phyloP scores from a whole-genome alignment of 2,888 invertebrate genomes.

The Andrena fulva region DNA sequence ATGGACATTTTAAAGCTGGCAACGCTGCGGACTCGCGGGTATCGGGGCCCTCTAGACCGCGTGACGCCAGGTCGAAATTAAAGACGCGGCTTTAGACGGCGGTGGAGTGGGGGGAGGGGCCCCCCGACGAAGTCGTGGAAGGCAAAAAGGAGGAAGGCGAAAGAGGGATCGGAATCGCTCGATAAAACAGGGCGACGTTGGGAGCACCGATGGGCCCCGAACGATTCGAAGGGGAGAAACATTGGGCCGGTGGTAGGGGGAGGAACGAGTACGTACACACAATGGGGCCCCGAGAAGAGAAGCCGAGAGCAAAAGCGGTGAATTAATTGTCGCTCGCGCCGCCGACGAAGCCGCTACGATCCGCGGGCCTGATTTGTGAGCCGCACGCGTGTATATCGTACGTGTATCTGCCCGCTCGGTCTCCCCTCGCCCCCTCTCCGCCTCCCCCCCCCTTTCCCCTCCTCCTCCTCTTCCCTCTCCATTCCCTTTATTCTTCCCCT shows the following conservation, averaged over 20 bases:
- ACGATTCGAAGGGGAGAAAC: conserved; percentile 57
- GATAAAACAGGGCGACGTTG: conserved; percentile 71
- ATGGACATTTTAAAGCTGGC: conserved; percentile 50
- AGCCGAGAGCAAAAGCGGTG: conserved; percentile 79
- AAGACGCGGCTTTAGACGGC: conserved; percentile 60
- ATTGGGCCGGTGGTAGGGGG: conserved; percentile 55
- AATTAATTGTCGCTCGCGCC: conserved; percentile 83
- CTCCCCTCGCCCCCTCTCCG: conserved; percentile 26
- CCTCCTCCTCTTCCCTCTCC: conserved; percentile 33
- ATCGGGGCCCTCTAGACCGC: conserved; percentile 73
- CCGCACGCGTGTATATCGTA: conserved; percentile 77
- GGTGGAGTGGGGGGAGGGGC: conserved; percentile 21
- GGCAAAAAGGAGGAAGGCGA: conserved; percentile 63
- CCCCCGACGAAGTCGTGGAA: conserved; percentile 52
- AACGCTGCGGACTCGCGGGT: conserved; percentile 42
- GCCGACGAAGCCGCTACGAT: conserved; percentile 75
- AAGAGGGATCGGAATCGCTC: conserved; percentile 66
- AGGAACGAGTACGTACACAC: conserved; percentile 60
- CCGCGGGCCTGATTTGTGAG: conserved; percentile 79
- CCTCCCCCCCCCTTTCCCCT: neutral
- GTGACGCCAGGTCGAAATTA: conserved; percentile 78
- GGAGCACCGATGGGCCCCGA: conserved; percentile 53
- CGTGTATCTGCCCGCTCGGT: conserved; percentile 50
- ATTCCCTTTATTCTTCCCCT: conserved; percentile 34
- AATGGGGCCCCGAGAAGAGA: conserved; percentile 58